These are phyloP conservation scores for Ceratotherium simum DNA, from an alignment of 2,113 vertebrate genomes.

Conservation along the genomic window DNA sequence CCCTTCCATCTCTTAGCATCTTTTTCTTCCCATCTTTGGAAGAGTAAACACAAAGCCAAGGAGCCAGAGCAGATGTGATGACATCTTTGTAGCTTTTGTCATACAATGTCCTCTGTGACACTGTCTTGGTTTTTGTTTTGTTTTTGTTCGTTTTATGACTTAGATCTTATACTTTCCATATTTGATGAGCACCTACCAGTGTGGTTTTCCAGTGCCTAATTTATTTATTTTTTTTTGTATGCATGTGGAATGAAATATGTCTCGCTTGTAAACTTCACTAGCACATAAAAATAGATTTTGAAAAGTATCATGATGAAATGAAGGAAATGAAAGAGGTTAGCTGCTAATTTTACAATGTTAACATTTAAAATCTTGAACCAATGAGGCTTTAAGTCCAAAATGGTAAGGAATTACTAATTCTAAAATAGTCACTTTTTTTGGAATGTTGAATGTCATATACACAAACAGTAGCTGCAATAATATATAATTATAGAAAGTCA, in stretches of 20 bases:
- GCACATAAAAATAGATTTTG: slow-evolving; percentile 15
- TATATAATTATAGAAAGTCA: neutral
- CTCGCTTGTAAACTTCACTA: slow-evolving; percentile 21
- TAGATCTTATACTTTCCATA: neutral
- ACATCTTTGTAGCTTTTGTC: neutral
- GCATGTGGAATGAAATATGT: neutral
- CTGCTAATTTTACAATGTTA: neutral
- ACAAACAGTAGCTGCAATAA: slow-evolving; percentile 30
- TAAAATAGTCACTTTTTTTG: neutral
- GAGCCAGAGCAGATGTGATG: neutral
- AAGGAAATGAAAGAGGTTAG: neutral
- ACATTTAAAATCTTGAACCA: slow-evolving; percentile 53
- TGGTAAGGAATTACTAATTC: slow-evolving; percentile 42
- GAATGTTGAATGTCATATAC: neutral
- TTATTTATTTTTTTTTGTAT: neutral
- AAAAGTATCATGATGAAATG: neutral
- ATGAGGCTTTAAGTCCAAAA: neutral
- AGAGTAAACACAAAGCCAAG: neutral
- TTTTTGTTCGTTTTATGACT: neutral
- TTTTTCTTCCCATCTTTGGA: neutral
- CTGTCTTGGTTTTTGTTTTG: neutral
- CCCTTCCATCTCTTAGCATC: neutral
- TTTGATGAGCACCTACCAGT: neutral
- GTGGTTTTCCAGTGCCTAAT: neutral
- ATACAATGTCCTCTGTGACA: neutral